Evolutionary conservation across 1,140 invertebrate species (phyloP).

Genomic region (Matsumurasca onukii): DNA sequence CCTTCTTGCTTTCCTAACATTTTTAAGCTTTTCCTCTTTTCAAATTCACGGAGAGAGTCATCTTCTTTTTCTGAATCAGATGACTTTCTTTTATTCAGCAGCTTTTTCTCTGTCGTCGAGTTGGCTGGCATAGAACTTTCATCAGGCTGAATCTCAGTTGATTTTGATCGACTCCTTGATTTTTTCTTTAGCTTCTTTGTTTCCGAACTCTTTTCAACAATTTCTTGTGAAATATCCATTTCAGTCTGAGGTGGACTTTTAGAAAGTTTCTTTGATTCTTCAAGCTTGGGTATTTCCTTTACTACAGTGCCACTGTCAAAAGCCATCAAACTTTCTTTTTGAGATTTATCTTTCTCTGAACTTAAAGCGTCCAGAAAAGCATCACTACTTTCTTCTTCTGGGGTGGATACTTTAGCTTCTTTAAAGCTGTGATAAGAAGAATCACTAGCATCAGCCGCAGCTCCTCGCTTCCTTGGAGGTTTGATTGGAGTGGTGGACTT

Average conservation of each 20-base stretch:
- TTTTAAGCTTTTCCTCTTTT: slow-evolving; percentile 36
- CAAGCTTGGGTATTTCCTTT: not conserved
- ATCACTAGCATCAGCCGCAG: slow-evolving; percentile 26
- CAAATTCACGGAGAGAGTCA: slow-evolving; percentile 42
- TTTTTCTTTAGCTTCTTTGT: slow-evolving; percentile 15
- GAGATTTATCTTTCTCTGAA: slow-evolving; percentile 50
- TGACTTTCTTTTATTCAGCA: slow-evolving; percentile 36
- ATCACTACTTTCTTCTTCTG: slow-evolving; percentile 27
- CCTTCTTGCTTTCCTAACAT: not conserved
- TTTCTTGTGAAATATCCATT: slow-evolving; percentile 8
- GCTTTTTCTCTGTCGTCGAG: slow-evolving; percentile 9
- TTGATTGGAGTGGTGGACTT: slow-evolving; percentile 22
- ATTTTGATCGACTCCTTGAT: slow-evolving; percentile 28
- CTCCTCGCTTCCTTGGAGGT: slow-evolving; percentile 26
- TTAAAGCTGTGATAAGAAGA: slow-evolving; percentile 22
- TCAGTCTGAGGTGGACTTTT: too few species aligned
- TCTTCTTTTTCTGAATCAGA: slow-evolving; percentile 42
- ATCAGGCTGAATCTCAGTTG: slow-evolving; percentile 8
- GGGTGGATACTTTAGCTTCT: slow-evolving; percentile 19
- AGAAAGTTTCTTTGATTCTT: too few species aligned
- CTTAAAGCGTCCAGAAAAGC: slow-evolving; percentile 37
- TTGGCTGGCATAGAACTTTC: slow-evolving; percentile 24
- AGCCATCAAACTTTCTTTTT: slow-evolving; percentile 60
- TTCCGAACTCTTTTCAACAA: not conserved
- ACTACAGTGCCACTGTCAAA: slow-evolving; percentile 49